Evolutionary conservation across 2,888 invertebrate genomes (phyloP).

Genomic region (Aporophyla nigra): DNA sequence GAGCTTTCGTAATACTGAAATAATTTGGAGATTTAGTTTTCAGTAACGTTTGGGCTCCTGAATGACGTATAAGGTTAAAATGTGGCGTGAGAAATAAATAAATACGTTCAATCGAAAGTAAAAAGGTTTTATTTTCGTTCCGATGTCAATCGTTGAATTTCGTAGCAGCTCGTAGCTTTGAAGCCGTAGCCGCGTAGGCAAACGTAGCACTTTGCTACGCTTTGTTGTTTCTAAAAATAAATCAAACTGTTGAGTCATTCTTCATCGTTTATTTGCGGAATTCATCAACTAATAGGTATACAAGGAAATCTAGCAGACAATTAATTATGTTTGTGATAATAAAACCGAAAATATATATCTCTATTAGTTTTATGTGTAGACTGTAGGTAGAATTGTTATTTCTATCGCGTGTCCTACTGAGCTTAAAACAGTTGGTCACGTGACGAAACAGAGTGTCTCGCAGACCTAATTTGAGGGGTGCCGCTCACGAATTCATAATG

Average conservation of each 20-base stretch:
- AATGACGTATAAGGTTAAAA: conserved; percentile 38
- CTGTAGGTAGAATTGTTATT: conserved; percentile 25
- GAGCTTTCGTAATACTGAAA: conserved; percentile 55
- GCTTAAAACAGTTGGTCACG: conserved; percentile 63
- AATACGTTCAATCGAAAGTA: conserved; percentile 17
- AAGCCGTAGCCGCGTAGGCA: conserved; percentile 31
- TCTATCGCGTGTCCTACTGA: conserved; percentile 54
- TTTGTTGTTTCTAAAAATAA: conserved; percentile 35
- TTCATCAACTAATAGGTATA: conserved; percentile 31
- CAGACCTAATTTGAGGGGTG: conserved; percentile 77
- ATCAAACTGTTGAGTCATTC: conserved; percentile 41
- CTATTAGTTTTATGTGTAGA: conserved; percentile 48
- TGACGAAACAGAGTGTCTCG: conserved; percentile 69
- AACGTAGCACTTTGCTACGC: conserved; percentile 30
- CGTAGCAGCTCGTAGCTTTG: conserved; percentile 43
- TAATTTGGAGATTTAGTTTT: conserved; percentile 62
- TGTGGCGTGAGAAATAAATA: conserved; percentile 21
- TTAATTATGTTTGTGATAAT: conserved; percentile 50
- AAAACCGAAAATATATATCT: conserved; percentile 43
- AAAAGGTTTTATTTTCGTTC: conserved; percentile 25
- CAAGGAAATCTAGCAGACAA: conserved; percentile 19
- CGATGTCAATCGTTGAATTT: conserved; percentile 20
- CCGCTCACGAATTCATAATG: conserved; percentile 83
- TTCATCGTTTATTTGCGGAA: conserved; percentile 40
- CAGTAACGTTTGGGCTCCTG: conserved; percentile 33